phyloP scores from a whole-genome alignment of 2,888 invertebrate genomes.

The Amiota minor region DNA sequence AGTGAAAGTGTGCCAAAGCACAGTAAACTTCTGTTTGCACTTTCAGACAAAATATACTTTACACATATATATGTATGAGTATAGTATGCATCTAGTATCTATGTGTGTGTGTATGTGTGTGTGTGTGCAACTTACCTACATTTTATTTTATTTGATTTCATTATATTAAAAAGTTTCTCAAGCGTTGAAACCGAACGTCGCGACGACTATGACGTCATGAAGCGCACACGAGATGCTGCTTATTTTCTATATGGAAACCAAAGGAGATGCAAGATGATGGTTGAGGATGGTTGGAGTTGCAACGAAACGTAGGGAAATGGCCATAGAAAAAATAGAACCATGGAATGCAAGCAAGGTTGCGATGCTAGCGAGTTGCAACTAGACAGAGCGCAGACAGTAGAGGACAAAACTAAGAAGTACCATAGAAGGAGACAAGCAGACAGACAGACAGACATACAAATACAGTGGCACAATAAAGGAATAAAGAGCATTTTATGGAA shows the following conservation, averaged over 20 bases:
- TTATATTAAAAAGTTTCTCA: slow-evolving; percentile 70
- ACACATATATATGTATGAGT: slow-evolving; percentile 31
- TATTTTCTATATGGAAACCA: too few species aligned
- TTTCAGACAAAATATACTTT: slow-evolving; percentile 52
- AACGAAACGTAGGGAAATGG: background rate
- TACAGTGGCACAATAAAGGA: too few species aligned
- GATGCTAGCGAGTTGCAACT: slow-evolving; percentile 35
- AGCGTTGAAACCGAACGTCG: slow-evolving; percentile 58
- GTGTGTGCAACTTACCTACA: slow-evolving; percentile 57
- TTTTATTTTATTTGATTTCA: slow-evolving; percentile 70
- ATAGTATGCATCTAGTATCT: slow-evolving; percentile 51
- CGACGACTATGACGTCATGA: background rate
- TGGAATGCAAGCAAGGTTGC: slow-evolving; percentile 33
- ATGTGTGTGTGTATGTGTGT: slow-evolving; percentile 38
- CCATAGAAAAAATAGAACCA: slow-evolving; percentile 8
- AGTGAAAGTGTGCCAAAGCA: slow-evolving; percentile 16
- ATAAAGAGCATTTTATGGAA: too few species aligned
- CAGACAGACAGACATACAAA: slow-evolving; percentile 38
- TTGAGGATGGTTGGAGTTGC: background rate
- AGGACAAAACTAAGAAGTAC: slow-evolving; percentile 4
- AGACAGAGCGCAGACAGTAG: slow-evolving; percentile 61
- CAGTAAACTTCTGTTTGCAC: background rate
- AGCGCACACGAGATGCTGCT: too few species aligned
- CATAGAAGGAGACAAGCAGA: slow-evolving; percentile 47
- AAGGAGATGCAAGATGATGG: too few species aligned